These are phyloP conservation scores for Harpalus rubripes DNA, from an alignment of 2,888 invertebrate genomes.

Conservation along the genomic window DNA sequence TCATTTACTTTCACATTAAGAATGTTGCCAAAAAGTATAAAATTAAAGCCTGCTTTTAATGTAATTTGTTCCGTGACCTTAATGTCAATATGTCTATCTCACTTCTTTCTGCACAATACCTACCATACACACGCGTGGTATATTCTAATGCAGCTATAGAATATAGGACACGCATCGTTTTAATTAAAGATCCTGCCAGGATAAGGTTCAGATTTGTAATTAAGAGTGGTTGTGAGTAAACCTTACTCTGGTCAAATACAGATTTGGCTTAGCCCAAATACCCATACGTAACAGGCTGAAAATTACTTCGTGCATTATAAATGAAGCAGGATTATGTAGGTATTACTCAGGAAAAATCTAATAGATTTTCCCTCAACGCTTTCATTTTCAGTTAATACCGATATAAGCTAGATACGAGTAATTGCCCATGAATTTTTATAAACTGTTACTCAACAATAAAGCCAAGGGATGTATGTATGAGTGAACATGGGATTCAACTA, in stretches of 20 bases:
- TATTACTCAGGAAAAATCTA: neutral
- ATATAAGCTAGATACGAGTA: neutral
- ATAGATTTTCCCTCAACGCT: neutral
- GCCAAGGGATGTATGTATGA: too few relatives aligned
- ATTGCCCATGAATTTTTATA: neutral
- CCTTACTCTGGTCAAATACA: slow-evolving; percentile 9
- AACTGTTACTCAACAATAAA: neutral
- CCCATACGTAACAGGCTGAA: slow-evolving; percentile 4
- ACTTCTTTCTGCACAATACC: slow-evolving; percentile 1
- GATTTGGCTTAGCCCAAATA: slow-evolving; percentile 42
- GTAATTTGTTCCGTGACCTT: slow-evolving; percentile 23
- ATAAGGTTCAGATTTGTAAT: slow-evolving; percentile 59
- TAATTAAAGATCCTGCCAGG: slow-evolving; percentile 60
- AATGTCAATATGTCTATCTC: slow-evolving; percentile 19
- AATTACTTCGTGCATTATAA: slow-evolving; percentile 22
- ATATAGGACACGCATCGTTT: slow-evolving; percentile 51
- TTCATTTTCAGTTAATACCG: slow-evolving; percentile 2
- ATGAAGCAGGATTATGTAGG: slow-evolving; percentile 9
- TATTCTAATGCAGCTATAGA: slow-evolving; percentile 18
- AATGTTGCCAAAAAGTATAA: slow-evolving; percentile 1
- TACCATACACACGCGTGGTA: neutral
- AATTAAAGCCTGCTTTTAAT: slow-evolving; percentile 19
- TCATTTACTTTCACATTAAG: neutral
- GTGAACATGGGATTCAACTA: too few relatives aligned
- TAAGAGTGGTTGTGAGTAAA: slow-evolving; percentile 53